Base-by-base conservation (phyloP, 1,140 invertebrate genomes). In the Micrasema longulum region DNA sequence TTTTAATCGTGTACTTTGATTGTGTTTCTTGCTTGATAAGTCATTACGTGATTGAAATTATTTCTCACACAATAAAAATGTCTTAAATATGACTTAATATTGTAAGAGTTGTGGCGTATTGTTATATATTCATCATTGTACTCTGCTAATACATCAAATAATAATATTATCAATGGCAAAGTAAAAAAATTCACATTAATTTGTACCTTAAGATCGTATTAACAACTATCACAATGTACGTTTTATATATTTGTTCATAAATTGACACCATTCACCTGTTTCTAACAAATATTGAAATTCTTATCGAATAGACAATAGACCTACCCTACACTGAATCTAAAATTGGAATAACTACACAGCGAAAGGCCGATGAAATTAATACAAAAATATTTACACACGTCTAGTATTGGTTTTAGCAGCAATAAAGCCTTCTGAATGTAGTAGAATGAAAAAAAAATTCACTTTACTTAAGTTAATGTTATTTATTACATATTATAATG, bases 201-300 rank as follows among this genome's bases (percentile, higher is more conserved):
- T 60, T 60, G 55, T 60, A 60, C 55, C 35, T 60, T 60, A 38
- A 60, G 55, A 60, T 60, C 35, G 41, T 60, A 43, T 53, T 22
- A 50, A 47, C 14, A 55, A 16, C 35, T 60, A 60, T 60, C 55
- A 60, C 55, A 60, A 60, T 60, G 55, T 38, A 60, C 38, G 55
- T 18, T 55, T 55, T 31, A 60, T 60, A 38, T 60, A 16, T 60
- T 60, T 60, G 55, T 22, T 35, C 38, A 60, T 43, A 60, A 60
- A 60, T 60, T 60, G 55, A 60, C 55, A 60, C 31, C n/a, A 43
- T 60, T 41, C 11, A 38, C 36, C 55, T 41, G 14, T 18, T 38
- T 41, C 36, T 41, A 14, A 38, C 35, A 60, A 60, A 38, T 41
- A 60, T 18, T 22, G 41, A 22, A 41, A 55, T 14, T 55, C 12